Base-by-base conservation (phyloP, 2,888 invertebrate genomes). In the Nomada flava region DNA sequence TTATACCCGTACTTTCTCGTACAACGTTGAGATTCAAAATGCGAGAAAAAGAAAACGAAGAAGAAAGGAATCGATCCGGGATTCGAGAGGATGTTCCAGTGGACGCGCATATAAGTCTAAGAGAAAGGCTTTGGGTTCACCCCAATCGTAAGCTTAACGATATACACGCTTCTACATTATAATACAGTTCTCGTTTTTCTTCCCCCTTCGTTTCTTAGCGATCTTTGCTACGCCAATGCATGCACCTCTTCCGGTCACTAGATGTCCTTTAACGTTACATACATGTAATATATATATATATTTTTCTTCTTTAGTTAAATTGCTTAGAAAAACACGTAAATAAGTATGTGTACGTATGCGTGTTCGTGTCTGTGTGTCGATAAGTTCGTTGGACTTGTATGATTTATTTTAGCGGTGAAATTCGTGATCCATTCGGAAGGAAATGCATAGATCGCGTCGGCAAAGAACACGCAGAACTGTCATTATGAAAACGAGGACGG, bases 61-160 rank as follows among this genome's bases (percentile, higher is more conserved):
- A 36, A 36, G 36, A 36, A 36, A 36, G 36, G 36, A 59, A 76
- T 71, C 82, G 81, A 82, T 76, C 71, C 47, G 69, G 67, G 69
- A 73, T 44, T 73, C 70, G 80, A 78, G 72, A 68, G 73, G 74
- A 75, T 63, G 68, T 76, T 64, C 57, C 75, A 67, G 78, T 85
- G 79, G 77, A 83, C 73, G 73, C 76, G 80, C 78, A 76, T 59
- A 67, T 86, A 88, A 89, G 84, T 90, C 89, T 89, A 90, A 87
- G 90, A 89, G 88, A 90, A 90, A 90, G 90, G 90, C 90, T 89
- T 83, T 84, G 89, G 87, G 86, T 83, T 60, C 77, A 20, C 73
- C 85, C 86, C 85, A 72, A 82, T 84, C 79, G 81, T 86, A 84
- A 85, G 87, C 84, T 89, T 87, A 85, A 86, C 84, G 79, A 78